Percentiles rank a stretch among this genome's conserved stretches.
Evolutionary conservation across 1,140 invertebrate species (phyloP).

Genomic region (Zaprionus inermis): DNA sequence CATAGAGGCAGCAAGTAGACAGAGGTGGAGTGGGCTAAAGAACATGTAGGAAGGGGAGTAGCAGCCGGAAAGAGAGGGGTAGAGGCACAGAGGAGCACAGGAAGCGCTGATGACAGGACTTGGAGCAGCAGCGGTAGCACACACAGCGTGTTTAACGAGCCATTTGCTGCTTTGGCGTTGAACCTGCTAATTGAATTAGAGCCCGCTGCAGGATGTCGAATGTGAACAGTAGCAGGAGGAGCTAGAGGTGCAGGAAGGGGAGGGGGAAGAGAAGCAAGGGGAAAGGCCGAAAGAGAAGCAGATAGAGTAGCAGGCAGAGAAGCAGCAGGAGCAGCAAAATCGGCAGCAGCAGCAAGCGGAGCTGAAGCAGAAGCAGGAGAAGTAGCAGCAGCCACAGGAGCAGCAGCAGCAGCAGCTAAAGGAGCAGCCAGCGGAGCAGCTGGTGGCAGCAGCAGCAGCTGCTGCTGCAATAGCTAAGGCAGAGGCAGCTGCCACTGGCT

Average conservation of each 20-base stretch:
- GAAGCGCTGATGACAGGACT: not conserved
- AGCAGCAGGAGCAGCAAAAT: not conserved
- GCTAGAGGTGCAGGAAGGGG: not conserved
- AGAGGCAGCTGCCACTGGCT: no score
- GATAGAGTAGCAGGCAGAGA: not conserved
- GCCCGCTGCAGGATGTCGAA: slow-evolving; percentile 52
- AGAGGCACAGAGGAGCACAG: not conserved
- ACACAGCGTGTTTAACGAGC: slow-evolving; percentile 79
- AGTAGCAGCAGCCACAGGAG: not conserved
- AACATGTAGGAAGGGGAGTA: not conserved
- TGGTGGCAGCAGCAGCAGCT: not conserved
- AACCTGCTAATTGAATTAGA: slow-evolving; percentile 82
- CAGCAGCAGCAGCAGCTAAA: not conserved
- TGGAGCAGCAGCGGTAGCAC: slow-evolving; percentile 19
- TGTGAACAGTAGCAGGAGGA: slow-evolving; percentile 27
- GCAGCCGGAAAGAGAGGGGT: not conserved
- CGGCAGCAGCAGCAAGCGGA: slow-evolving; percentile 29
- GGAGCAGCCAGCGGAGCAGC: no score
- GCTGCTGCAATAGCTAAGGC: no score
- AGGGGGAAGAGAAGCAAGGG: no score
- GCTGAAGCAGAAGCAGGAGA: not conserved
- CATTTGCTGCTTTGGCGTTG: slow-evolving; percentile 80
- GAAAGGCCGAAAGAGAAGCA: slow-evolving; percentile 14
- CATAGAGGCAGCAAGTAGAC: not conserved
- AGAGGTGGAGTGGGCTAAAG: not conserved